These are phyloP conservation scores for Pinna nobilis DNA, from an alignment of 1,140 invertebrate genomes.

Conservation along the genomic window DNA sequence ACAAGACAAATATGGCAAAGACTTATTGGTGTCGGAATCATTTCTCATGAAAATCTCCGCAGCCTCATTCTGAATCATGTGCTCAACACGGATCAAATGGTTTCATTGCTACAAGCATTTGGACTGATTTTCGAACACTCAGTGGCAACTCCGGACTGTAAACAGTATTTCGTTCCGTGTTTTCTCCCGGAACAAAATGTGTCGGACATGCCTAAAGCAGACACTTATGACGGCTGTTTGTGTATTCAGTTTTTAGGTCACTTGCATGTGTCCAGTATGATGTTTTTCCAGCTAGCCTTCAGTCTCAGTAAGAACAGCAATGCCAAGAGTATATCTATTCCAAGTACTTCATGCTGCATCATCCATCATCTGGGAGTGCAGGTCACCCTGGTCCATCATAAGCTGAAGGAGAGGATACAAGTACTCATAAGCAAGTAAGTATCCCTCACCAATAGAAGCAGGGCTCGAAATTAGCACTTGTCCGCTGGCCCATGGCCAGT, in stretches of 20 bases:
- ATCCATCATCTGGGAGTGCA: slow-evolving; percentile 31
- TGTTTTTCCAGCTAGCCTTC: slow-evolving; percentile 35
- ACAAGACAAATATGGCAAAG: slow-evolving; percentile 26
- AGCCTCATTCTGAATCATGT: slow-evolving; percentile 9
- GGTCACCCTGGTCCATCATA: slow-evolving; percentile 32
- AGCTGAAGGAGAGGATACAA: slow-evolving; percentile 40
- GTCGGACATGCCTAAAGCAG: slow-evolving; percentile 3
- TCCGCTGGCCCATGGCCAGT: too few species aligned
- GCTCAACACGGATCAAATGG: slow-evolving; percentile 22
- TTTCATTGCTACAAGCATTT: slow-evolving; percentile 23
- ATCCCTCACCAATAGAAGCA: too few species aligned
- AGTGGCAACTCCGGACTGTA: background rate
- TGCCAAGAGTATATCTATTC: slow-evolving; percentile 5
- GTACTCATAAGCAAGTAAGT: slow-evolving; percentile 31
- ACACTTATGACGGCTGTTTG: slow-evolving; percentile 12
- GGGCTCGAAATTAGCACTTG: too few species aligned
- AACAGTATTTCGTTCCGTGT: slow-evolving; percentile 43
- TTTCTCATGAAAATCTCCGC: slow-evolving; percentile 26
- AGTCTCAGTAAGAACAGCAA: slow-evolving; percentile 25
- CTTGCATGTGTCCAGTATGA: slow-evolving; percentile 37
- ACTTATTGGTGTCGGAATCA: slow-evolving; percentile 26
- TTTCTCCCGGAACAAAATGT: slow-evolving; percentile 27
- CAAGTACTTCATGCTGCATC: slow-evolving; percentile 4
- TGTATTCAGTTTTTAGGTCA: slow-evolving; percentile 35
- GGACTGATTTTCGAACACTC: slow-evolving; percentile 34